These are phyloP conservation scores for Anguilla anguilla DNA, from an alignment of 2,797 vertebrate species.

Conservation along the genomic window DNA sequence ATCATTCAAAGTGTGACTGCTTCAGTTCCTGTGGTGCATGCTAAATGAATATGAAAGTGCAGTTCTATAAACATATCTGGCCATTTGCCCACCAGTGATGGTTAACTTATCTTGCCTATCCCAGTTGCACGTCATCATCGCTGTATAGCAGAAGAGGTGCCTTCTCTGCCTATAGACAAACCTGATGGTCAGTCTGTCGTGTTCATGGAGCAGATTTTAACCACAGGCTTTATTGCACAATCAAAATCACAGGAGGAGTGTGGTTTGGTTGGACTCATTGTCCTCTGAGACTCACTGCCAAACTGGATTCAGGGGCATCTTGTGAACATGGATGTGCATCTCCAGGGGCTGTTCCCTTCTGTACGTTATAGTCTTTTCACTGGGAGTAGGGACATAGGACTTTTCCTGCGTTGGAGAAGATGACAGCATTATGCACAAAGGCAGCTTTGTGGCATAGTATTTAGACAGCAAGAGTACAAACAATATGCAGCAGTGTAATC, in stretches of 20 bases:
- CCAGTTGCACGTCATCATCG: not conserved
- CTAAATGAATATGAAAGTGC: not conserved
- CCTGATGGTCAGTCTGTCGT: not conserved
- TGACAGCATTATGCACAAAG: not conserved
- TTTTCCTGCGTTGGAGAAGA: constrained; percentile 73
- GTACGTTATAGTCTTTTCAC: constrained; percentile 91
- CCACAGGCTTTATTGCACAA: not conserved
- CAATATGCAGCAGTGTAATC: not conserved
- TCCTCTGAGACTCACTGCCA: constrained; percentile 60
- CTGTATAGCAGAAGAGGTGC: not conserved
- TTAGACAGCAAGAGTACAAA: not conserved
- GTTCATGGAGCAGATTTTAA: not conserved
- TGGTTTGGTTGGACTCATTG: not conserved
- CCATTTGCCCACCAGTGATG: not conserved
- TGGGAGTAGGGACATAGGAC: constrained; percentile 83
- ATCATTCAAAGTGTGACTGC: not conserved
- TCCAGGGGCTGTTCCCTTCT: constrained; percentile 87
- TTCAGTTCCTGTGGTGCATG: not conserved
- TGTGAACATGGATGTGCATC: constrained; percentile 86
- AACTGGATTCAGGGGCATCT: constrained; percentile 79
- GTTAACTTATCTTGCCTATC: not conserved
- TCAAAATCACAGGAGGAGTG: not conserved
- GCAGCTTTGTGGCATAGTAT: not conserved
- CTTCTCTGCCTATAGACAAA: not conserved
- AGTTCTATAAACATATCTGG: not conserved